Conservation (phyloP, 2,888 invertebrate species). For the Sericinus montela region DNA sequence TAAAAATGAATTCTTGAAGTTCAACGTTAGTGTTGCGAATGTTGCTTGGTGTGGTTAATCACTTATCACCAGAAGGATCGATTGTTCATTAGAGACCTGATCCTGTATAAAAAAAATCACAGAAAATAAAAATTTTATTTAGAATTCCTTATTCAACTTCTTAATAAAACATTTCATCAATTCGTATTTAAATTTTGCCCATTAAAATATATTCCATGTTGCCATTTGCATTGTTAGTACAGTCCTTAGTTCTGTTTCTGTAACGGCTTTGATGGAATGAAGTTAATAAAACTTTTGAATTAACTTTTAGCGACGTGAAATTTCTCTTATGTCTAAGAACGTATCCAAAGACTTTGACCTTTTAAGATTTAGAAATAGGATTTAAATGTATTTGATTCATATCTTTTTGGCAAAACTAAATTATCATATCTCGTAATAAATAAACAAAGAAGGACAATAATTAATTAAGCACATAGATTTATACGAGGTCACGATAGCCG, state of each 20-base stretch:
- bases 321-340: background rate
- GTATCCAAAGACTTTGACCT: background rate
- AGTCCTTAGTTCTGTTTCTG: background rate
- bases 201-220: background rate
- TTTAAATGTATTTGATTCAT: background rate
- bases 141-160: background rate
- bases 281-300: conserved; percentile 9
- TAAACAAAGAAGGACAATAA: no score
- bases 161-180: background rate
- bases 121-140: no score
- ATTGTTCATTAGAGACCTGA: no score
- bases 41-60: no score
- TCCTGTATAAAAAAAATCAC: no score
- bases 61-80: no score
- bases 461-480: no score
- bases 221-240: background rate
- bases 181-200: background rate
- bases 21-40: no score
- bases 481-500: no score
- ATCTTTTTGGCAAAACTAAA: no score
- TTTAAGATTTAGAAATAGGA: background rate
- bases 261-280: conserved; percentile 1
- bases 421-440: no score
- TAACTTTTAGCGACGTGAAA: conserved; percentile 4
- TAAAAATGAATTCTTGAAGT: no score